These are phyloP conservation scores for Sciurus niger DNA, from an alignment of 2,113 vertebrate species.

Conservation along the genomic window DNA sequence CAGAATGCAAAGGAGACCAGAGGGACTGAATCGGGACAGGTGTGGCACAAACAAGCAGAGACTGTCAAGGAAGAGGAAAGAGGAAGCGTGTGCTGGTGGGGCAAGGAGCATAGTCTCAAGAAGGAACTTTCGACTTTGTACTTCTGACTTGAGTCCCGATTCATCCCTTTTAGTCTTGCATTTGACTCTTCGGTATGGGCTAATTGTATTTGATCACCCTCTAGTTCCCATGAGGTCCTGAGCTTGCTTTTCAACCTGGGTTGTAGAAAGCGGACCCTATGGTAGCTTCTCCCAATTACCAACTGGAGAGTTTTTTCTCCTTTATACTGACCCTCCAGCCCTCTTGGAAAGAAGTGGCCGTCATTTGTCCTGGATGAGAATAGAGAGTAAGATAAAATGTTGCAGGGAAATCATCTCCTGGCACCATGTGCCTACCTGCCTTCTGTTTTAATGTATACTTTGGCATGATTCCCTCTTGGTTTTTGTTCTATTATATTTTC, in stretches of 20 bases:
- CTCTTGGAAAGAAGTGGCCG: neutral
- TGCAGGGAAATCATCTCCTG: neutral
- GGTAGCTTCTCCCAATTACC: neutral
- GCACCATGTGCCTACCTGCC: neutral
- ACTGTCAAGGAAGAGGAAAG: neutral
- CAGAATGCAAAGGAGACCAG: neutral
- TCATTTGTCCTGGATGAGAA: neutral
- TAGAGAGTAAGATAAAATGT: neutral
- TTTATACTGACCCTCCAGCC: neutral
- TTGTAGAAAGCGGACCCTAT: neutral
- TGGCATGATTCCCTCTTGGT: neutral
- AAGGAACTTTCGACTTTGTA: neutral
- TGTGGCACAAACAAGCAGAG: neutral
- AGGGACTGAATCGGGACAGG: neutral
- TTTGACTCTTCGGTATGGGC: neutral
- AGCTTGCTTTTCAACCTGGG: neutral
- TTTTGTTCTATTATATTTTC: neutral
- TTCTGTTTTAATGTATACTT: neutral
- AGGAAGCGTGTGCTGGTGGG: neutral
- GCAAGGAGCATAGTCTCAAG: neutral
- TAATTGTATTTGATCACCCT: neutral
- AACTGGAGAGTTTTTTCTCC: neutral
- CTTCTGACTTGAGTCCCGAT: neutral
- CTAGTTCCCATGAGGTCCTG: neutral
- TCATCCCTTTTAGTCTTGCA: neutral